Evolutionary conservation across 2,888 invertebrate genomes (phyloP), one percentile per base, ranked within the genome.

Genomic region (Lydus trimaculatus): DNA sequence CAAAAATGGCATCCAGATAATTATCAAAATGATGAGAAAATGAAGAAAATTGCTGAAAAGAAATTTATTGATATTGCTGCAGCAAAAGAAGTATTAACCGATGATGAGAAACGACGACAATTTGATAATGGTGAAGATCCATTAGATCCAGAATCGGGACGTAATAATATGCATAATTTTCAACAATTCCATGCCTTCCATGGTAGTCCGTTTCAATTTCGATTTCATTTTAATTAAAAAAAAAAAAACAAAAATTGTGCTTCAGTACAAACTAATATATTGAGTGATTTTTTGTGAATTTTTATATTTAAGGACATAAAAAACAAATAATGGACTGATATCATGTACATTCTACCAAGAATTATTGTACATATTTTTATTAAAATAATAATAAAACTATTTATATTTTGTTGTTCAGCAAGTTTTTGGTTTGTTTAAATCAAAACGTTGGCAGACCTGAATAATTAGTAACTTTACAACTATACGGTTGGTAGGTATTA

Each of bases 1-100:
- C 96, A 97, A 86, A 94, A 98, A 85, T 99, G 99, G 98, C 99
- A 99, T 87, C 99, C 99, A 0, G 99, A 99, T 86, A 97, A 94
- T 86, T 98, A 92, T 85, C 90, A 89, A 64, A 90, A 89, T 62
- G 89, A 89, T 62, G 93, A 91, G 13, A 94, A 94, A 72, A 96
- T 96, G 84, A 98, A 98, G 87, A 95, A 97, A 82, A 88, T 92
- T 63, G 99, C 99, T 0, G 95, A 99, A 86, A 97, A 97, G 86
- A 97, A 94, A 87, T 99, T 99, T 84, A 98, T 99, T 73, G 99
- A 99, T 85, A 94, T 99, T 80, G 99, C 99, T 2, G 96, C 98
- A 52, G 99, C 99, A 64, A 99, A 99, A 86, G 99, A 99, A 89
- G 98, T 97, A 78, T 86, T 94, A 36, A 94, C 94, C 56, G 92